Percentiles rank a stretch among this genome's conserved stretches.
Evolutionary conservation across 30 jellyfish, hydroid and myxozoan species (phyloP).

Genomic region (Aurelia sp.): DNA sequence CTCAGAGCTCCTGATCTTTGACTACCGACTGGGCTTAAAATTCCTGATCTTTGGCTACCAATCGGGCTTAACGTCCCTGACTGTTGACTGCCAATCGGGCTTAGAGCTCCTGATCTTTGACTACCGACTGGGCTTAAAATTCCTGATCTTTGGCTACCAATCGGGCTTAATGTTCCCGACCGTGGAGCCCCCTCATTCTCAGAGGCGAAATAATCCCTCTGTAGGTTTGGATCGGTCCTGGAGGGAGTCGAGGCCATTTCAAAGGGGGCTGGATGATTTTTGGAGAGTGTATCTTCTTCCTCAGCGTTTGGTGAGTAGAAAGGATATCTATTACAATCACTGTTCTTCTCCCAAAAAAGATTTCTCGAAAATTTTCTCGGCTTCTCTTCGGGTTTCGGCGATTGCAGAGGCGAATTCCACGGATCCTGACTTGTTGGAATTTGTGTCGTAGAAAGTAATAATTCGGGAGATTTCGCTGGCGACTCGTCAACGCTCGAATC

Average conservation of each 20-base stretch:
- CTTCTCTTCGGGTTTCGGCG: conserved; percentile 20
- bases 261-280: not conserved
- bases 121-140: not conserved
- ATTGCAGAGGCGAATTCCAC: conserved; percentile 40
- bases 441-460: too few species aligned
- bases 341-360: conserved; percentile 51
- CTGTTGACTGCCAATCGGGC: not conserved
- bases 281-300: not conserved
- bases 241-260: too few species aligned
- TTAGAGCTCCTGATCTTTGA: not conserved
- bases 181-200: not conserved
- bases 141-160: not conserved
- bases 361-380: conserved; percentile 1
- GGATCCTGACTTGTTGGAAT: not conserved
- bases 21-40: not conserved
- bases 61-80: not conserved
- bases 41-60: not conserved
- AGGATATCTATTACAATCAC: conserved; percentile 19
- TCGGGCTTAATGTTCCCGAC: not conserved
- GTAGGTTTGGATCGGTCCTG: not conserved
- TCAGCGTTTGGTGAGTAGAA: conserved; percentile 21
- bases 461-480: too few species aligned
- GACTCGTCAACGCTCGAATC: not conserved
- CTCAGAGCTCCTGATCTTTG: not conserved
- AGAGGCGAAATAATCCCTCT: not conserved